phyloP scores from a whole-genome alignment of 1,140 invertebrate genomes.

The Papilio polytes region DNA sequence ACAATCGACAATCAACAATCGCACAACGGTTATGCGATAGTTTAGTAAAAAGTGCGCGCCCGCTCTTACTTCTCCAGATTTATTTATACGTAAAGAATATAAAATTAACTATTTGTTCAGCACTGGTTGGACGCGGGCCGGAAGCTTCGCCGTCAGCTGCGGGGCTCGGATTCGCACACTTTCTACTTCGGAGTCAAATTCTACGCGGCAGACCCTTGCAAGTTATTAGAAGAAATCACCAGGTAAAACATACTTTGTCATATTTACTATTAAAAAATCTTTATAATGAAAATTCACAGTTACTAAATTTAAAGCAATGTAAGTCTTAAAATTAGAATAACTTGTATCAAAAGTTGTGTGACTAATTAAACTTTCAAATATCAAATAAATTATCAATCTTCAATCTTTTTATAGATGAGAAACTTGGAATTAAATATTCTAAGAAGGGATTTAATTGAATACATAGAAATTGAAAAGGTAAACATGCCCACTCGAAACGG shows the following conservation, averaged over 20 bases:
- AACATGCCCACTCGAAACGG: conserved; percentile 1
- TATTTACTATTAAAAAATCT: too few relatives aligned
- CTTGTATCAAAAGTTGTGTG: too few relatives aligned
- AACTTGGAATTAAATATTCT: background rate
- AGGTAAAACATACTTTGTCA: conserved; percentile 84
- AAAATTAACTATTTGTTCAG: conserved; percentile 79
- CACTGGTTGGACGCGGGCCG: conserved; percentile 96
- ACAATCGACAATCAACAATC: too few relatives aligned
- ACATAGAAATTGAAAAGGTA: conserved; percentile 17
- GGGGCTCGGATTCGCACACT: conserved; percentile 91
- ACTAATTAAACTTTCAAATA: too few relatives aligned
- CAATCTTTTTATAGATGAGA: background rate
- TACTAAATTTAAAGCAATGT: too few relatives aligned
- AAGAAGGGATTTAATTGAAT: background rate
- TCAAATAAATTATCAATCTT: too few relatives aligned
- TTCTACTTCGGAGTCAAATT: conserved; percentile 99
- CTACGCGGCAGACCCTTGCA: conserved; percentile 98
- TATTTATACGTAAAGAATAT: background rate
- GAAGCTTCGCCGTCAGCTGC: conserved; percentile 92
- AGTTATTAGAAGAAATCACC: conserved; percentile 97
- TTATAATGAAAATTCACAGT: too few relatives aligned
- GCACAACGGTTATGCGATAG: too few relatives aligned
- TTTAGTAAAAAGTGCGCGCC: too few relatives aligned
- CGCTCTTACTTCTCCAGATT: too few relatives aligned
- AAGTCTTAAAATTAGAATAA: background rate